Evolutionary conservation across 2,888 invertebrate species (phyloP), one percentile per base, ranked within the genome.

Genomic region (Salticus scenicus): DNA sequence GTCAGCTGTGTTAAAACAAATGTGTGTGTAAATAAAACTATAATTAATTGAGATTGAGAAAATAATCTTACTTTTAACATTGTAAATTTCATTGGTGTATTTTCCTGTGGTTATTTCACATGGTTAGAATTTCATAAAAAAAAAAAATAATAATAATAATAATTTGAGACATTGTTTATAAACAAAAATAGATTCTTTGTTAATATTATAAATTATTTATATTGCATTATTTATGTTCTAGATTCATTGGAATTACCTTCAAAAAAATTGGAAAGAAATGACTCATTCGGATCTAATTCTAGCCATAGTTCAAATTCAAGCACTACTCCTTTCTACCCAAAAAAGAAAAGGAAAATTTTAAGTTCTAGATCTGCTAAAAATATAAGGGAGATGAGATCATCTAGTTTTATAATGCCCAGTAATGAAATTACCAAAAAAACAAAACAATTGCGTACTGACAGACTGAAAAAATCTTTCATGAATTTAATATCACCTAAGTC

Each of bases 301-400:
- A 84, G 77, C 27, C 71, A 77, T 10, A 75, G 67, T 33, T 79
- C 85, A 7, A 67, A 64, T 80, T 73, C 66, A 2, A 85, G 41
- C 66, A 57, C 7, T 20, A 86, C 86, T n/a, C 86, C 86, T 10
- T 86, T 70, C 37, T 72, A 41, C n/a, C 86, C 86, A 0, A 80
- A 76, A 24, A 51, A 79, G 33, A 86, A 86, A 57, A 64, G 80
- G 42, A 86, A 86, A 80, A 76, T 86, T 57, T 70, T 80, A 17
- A 37, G 37, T n/a, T 71, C 80, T 17, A 28, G 80, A 27, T 80
- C 86, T 7, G 71, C 71, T 17, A 80, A 76, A 66, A 86, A 80
- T 24, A 76, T 86, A 8, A 47, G 86, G 2, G 67, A 67, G 20
- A 86, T 76, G 20, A 69, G 47, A 31, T 76, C 80, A 8, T 31